These are phyloP conservation scores for Maniola hyperantus DNA, from an alignment of 2,888 invertebrate genomes.

Conservation along the genomic window DNA sequence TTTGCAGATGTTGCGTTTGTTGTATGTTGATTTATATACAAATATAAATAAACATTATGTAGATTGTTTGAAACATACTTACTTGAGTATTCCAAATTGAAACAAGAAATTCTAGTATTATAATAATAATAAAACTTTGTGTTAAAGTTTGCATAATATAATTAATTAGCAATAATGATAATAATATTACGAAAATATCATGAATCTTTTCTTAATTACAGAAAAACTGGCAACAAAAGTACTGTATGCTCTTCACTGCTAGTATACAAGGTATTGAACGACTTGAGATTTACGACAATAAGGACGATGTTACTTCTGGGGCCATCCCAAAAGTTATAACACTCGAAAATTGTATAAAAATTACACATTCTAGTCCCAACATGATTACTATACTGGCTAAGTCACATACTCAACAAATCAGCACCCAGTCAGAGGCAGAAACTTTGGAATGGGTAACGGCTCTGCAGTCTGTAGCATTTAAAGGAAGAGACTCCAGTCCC, in stretches of 20 bases:
- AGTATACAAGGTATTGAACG: slow-evolving; percentile 94
- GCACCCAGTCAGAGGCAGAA: slow-evolving; percentile 85
- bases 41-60: no score
- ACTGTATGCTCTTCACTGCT: slow-evolving; percentile 89
- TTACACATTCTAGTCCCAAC: slow-evolving; percentile 85
- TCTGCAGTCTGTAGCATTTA: slow-evolving; percentile 91
- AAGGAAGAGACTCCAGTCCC: slow-evolving; percentile 83
- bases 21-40: background rate
- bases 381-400: slow-evolving; percentile 89
- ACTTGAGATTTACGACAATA: slow-evolving; percentile 92
- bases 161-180: no score
- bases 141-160: no score
- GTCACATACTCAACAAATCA: slow-evolving; percentile 85
- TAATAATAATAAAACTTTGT: no score
- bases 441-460: slow-evolving; percentile 90
- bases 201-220: slow-evolving; percentile 54
- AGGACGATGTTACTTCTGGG: slow-evolving; percentile 85
- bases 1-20: background rate
- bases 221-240: slow-evolving; percentile 93
- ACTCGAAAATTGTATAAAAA: slow-evolving; percentile 94
- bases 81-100: no score
- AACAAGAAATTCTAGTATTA: no score
- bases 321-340: slow-evolving; percentile 90
- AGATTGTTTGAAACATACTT: no score
- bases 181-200: no score